Percentiles rank a stretch among this genome's conserved stretches.
Conservation (phyloP, 2,113 vertebrate genomes). For the Rynchops niger region DNA sequence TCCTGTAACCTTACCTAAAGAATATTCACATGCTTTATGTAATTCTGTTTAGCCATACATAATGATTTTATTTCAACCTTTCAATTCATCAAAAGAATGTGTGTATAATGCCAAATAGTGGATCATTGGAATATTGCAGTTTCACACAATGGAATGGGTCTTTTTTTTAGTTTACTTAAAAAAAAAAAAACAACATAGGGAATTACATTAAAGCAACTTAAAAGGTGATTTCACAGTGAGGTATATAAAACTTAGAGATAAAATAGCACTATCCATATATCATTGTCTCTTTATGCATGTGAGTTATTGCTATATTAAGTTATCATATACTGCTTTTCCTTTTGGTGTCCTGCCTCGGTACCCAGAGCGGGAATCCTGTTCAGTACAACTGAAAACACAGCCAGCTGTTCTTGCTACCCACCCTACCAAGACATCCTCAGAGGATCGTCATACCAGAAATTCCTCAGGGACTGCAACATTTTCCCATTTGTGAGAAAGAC, state of each 20-base stretch:
- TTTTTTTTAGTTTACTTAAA: not conserved
- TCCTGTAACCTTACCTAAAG: not conserved
- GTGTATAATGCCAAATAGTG: not conserved
- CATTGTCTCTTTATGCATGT: not conserved
- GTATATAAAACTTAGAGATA: not conserved
- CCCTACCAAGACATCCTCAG: rapidly evolving
- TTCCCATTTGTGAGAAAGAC: not conserved
- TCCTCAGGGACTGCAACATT: not conserved
- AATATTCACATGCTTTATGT: not conserved
- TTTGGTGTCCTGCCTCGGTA: not conserved
- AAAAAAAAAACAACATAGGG: not conserved
- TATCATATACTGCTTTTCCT: not conserved
- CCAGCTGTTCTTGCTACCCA: not conserved
- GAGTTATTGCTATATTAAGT: not conserved
- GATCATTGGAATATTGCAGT: not conserved
- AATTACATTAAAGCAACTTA: not conserved
- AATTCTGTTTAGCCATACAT: not conserved
- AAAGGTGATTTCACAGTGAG: not conserved
- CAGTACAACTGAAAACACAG: not conserved
- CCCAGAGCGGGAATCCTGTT: rapidly evolving
- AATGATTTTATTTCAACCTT: not conserved
- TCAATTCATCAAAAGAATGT: not conserved
- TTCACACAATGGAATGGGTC: not conserved
- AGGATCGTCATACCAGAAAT: not conserved
- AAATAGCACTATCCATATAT: rapidly evolving